Base-by-base conservation (phyloP, 2,888 invertebrate genomes). In the Nephrocerus scutellatus region DNA sequence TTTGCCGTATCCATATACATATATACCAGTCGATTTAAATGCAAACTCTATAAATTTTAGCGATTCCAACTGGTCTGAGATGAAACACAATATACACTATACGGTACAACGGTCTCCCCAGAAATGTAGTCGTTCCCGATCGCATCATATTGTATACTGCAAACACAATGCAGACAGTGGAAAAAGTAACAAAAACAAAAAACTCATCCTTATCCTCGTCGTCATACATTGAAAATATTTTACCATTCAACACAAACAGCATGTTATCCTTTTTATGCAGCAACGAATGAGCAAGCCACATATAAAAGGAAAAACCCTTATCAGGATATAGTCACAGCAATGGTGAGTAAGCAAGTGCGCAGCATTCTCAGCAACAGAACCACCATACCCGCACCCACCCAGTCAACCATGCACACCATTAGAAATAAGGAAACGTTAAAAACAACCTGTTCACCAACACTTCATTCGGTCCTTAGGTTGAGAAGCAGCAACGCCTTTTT, bases 401-500 rank as follows among this genome's bases (percentile, higher is more conserved):
- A n/a, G n/a, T n/a, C n/a, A n/a, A n/a, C n/a, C n/a, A n/a, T n/a
- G n/a, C n/a, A n/a, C 26, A 30, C 20, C 55, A 55, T 53, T 36
- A 48, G 44, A 51, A 51, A 55, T 59, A 59, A 60, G 59, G 59
- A 59, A 62, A 60, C 62, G 61, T 62, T 62, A 59, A 59, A 62
- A 62, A 59, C 59, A 59, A 59, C 59, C 59, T 59, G 59, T 62
- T 59, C 61, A 55, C 61, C 56, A 59, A 59, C 59, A 59, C 59
- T 59, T 62, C n/a, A n/a, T n/a, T n/a, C n/a, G n/a, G n/a, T n/a
- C n/a, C n/a, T n/a, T n/a, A n/a, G n/a, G n/a, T n/a, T n/a, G n/a
- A n/a, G n/a, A n/a, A n/a, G n/a, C n/a, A n/a, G n/a, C n/a, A n/a
- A n/a, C n/a, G n/a, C n/a, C n/a, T n/a, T n/a, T n/a, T n/a, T n/a